Evolutionary conservation across 2,888 invertebrate genomes (phyloP).

Genomic region (Drosophila atripex): DNA sequence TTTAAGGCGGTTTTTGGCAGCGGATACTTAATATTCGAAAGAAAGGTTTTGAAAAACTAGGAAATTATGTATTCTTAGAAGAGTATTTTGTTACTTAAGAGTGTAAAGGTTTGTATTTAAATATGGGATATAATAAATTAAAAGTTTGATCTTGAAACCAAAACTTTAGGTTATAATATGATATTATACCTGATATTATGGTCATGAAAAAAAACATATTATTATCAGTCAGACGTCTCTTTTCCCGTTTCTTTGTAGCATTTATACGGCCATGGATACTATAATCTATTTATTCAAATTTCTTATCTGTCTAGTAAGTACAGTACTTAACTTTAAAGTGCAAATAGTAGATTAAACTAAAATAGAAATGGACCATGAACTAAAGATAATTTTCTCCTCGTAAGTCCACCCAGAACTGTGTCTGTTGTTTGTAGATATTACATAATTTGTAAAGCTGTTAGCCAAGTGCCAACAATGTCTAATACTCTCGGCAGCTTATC

Average conservation of each 20-base stretch:
- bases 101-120: not conserved
- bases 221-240: not conserved
- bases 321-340: not conserved
- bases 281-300: constrained; percentile 3
- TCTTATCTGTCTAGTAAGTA: not conserved
- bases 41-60: not conserved
- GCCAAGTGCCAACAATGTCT: not conserved
- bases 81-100: too few relatives aligned
- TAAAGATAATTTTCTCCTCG: constrained; percentile 3
- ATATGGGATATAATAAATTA: not conserved
- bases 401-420: too few relatives aligned
- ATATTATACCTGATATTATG: not conserved
- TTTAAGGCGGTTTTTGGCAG: not conserved
- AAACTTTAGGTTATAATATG: not conserved
- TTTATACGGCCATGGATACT: not conserved
- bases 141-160: not conserved
- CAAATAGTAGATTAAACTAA: constrained; percentile 3
- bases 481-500: not conserved
- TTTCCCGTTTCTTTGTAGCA: not conserved
- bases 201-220: not conserved
- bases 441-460: not conserved
- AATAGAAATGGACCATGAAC: constrained; percentile 9
- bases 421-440: too few relatives aligned
- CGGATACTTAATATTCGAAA: not conserved
- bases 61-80: too few relatives aligned